Conservation (phyloP, 2,113 vertebrate species). For the Pangasianodon gigas region DNA sequence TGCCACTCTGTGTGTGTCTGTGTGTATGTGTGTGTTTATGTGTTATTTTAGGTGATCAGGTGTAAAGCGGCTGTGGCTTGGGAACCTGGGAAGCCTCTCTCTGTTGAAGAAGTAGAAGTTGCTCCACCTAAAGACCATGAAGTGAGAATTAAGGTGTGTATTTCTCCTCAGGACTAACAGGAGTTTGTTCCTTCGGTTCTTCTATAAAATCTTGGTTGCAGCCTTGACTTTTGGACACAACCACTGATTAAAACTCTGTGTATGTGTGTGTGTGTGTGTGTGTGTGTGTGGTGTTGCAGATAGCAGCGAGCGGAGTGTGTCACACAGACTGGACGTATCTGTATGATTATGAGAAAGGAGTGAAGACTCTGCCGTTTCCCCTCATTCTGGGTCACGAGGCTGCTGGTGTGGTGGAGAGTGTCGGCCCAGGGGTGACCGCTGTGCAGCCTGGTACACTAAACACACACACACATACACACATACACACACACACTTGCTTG, state of each 20-base stretch:
- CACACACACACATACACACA: neutral
- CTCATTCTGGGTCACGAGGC: slow-evolving; percentile 78
- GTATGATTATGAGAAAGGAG: slow-evolving; percentile 55
- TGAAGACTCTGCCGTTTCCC: slow-evolving; percentile 63
- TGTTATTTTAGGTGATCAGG: slow-evolving; percentile 64
- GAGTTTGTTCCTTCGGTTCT: no score
- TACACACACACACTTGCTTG: neutral
- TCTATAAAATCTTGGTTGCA: no score
- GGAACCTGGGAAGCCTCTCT: slow-evolving; percentile 60
- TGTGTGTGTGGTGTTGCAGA: slow-evolving; percentile 58
- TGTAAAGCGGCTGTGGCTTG: slow-evolving; percentile 68
- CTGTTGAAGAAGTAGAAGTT: slow-evolving; percentile 68
- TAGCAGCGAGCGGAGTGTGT: slow-evolving; percentile 76
- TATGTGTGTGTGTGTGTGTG: neutral
- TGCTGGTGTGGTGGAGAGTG: slow-evolving; percentile 76
- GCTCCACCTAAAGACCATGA: slow-evolving; percentile 68
- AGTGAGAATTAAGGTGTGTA: slow-evolving; percentile 64
- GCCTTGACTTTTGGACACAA: no score
- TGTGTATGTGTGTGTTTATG: no score
- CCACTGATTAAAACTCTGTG: no score
- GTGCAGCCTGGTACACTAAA: slow-evolving; percentile 74
- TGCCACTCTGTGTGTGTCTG: no score
- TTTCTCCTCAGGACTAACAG: neutral
- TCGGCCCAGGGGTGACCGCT: slow-evolving; percentile 79
- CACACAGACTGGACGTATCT: slow-evolving; percentile 75